These are phyloP conservation scores for Chymomyza costata DNA, from an alignment of 1,140 invertebrate genomes.

Conservation along the genomic window DNA sequence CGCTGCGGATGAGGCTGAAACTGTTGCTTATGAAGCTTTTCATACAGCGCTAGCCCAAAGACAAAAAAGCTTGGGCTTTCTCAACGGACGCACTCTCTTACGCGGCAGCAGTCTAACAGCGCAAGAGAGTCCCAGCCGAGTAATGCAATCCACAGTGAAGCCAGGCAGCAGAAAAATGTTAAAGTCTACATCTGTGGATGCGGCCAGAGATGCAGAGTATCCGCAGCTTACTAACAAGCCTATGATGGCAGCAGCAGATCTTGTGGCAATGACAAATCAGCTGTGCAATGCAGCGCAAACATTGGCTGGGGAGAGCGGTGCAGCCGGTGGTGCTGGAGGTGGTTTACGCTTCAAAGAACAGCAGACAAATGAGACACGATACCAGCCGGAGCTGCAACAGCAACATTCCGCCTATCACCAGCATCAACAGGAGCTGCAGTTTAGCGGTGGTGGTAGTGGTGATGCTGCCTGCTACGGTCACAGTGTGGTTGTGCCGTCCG, in stretches of 20 bases:
- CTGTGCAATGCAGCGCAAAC: conserved; percentile 10
- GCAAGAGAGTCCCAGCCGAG: conserved; percentile 46
- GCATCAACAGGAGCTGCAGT: conserved; percentile 17
- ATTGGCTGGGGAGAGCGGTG: neutral
- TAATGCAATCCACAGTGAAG: conserved; percentile 40
- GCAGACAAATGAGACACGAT: conserved; percentile 44
- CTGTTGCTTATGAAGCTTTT: conserved; percentile 74
- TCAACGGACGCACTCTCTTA: conserved; percentile 40
- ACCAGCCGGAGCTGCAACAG: conserved; percentile 24
- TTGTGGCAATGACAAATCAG: conserved; percentile 40
- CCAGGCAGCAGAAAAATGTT: conserved; percentile 26
- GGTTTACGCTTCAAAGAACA: conserved; percentile 24
- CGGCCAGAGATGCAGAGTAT: conserved; percentile 5
- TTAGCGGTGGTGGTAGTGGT: neutral
- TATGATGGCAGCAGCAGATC: conserved; percentile 18
- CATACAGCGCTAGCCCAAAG: conserved; percentile 25
- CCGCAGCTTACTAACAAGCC: conserved; percentile 24
- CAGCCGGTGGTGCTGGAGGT: neutral
- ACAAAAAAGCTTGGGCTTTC: conserved; percentile 55
- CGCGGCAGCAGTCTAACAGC: conserved; percentile 52
- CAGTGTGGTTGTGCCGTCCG: conserved; percentile 26
- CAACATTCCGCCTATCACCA: conserved; percentile 26
- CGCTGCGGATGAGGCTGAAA: conserved; percentile 40
- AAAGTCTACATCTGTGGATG: conserved; percentile 52
- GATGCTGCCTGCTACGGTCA: conserved; percentile 25